These are phyloP conservation scores for Palythoa caribaeorum DNA, from an alignment of 92 coral and sea anemone genomes.

Conservation along the genomic window DNA sequence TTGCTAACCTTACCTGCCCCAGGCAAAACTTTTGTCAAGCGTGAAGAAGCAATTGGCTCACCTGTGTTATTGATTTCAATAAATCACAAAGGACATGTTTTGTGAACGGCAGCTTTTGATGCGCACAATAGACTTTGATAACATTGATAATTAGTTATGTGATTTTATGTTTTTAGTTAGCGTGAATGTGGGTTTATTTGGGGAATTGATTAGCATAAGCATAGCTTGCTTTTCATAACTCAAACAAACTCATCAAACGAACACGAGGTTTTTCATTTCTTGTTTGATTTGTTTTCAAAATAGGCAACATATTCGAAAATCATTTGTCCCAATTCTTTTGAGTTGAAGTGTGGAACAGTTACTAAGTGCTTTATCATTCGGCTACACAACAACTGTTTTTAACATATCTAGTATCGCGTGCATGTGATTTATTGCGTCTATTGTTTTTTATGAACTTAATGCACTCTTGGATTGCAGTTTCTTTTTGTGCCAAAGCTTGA, in stretches of 20 bases:
- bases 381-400: background rate
- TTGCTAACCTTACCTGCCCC: background rate
- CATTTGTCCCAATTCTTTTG: background rate
- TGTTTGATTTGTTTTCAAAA: background rate
- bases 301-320: background rate
- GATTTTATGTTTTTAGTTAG: conserved; percentile 22
- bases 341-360: background rate
- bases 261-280: background rate
- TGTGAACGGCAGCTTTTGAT: conserved; percentile 42
- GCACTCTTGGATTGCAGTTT: too few relatives aligned
- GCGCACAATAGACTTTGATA: conserved; percentile 24
- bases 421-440: too few relatives aligned
- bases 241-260: conserved; percentile 18
- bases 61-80: conserved; percentile 24
- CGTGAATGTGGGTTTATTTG: conserved; percentile 28
- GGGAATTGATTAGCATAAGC: background rate
- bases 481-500: too few relatives aligned
- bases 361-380: background rate
- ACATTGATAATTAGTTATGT: conserved; percentile 17
- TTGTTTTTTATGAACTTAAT: too few relatives aligned
- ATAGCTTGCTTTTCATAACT: background rate
- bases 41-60: background rate
- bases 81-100: conserved; percentile 25
- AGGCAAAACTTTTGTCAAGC: conserved; percentile 14
- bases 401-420: background rate